Evolutionary conservation across 2,888 invertebrate genomes (phyloP).

Genomic region (Smittia aterrima): DNA sequence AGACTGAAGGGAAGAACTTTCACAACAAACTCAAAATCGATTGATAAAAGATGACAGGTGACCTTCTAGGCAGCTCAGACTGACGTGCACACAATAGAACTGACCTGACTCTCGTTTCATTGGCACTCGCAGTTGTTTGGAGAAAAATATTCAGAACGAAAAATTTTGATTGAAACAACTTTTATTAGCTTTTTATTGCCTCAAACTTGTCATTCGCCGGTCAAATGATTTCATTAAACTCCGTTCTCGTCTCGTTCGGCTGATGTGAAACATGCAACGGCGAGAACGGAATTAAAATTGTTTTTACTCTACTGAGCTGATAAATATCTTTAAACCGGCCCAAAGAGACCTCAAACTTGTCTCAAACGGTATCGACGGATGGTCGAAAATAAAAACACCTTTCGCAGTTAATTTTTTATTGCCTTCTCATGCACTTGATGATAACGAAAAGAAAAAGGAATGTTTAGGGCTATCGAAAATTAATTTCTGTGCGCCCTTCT

Average conservation of each 20-base stretch:
- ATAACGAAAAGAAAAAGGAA: background rate
- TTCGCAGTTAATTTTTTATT: slow-evolving; percentile 41
- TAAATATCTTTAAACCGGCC: background rate
- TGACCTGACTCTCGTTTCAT: background rate
- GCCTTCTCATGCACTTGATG: slow-evolving; percentile 40
- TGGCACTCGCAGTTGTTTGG: too few relatives aligned
- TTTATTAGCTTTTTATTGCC: too few relatives aligned
- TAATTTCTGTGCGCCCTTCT: background rate
- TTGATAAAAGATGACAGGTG: slow-evolving; percentile 27
- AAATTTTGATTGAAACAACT: too few relatives aligned
- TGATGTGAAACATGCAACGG: background rate
- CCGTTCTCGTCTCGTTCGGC: background rate
- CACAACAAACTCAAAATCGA: slow-evolving; percentile 4
- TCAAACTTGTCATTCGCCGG: background rate
- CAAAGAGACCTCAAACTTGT: background rate
- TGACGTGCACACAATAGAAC: background rate
- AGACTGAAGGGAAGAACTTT: background rate
- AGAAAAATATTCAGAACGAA: too few relatives aligned
- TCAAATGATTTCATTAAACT: background rate
- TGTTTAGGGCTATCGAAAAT: slow-evolving; percentile 6
- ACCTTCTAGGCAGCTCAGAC: background rate
- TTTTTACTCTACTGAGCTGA: background rate
- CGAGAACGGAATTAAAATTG: background rate
- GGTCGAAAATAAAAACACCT: slow-evolving; percentile 23
- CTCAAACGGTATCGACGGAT: background rate